phyloP scores from a whole-genome alignment of 2,797 vertebrate species.

The Spinus olivaceus region DNA sequence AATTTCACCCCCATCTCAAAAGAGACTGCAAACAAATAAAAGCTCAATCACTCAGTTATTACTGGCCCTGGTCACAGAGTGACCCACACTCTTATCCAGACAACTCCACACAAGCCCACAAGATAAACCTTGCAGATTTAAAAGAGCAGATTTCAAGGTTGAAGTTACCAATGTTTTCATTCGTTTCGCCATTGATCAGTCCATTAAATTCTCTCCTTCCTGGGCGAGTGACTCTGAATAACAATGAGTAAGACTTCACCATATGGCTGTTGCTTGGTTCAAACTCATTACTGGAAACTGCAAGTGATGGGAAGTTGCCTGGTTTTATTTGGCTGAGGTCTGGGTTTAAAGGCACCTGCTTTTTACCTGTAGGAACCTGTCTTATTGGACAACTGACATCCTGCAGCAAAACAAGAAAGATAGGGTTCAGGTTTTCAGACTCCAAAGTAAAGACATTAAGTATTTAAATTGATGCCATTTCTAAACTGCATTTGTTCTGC shows the following conservation, averaged over 20 bases:
- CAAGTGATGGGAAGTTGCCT: constrained; percentile 91
- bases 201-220: constrained; percentile 89
- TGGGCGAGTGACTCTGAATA: constrained; percentile 94
- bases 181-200: constrained; percentile 91
- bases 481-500: not conserved
- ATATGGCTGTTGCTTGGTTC: constrained; percentile 99
- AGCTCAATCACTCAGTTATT: not conserved
- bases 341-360: constrained; percentile 99
- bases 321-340: constrained; percentile 95
- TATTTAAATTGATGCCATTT: not conserved
- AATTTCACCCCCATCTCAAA: not conserved
- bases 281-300: constrained; percentile 98
- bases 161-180: constrained; percentile 92
- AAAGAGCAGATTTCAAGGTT: not conserved
- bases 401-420: constrained; percentile 73
- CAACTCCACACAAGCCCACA: fast-evolving
- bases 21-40: not conserved
- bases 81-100: not conserved
- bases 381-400: constrained; percentile 99
- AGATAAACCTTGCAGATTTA: not conserved
- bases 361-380: constrained; percentile 99
- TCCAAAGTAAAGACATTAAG: not conserved
- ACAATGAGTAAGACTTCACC: constrained; percentile 98
- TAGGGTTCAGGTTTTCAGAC: not conserved
- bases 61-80: not conserved